Base-by-base conservation (phyloP, 2,113 vertebrate genomes). In the Atherinomorus stipes region DNA sequence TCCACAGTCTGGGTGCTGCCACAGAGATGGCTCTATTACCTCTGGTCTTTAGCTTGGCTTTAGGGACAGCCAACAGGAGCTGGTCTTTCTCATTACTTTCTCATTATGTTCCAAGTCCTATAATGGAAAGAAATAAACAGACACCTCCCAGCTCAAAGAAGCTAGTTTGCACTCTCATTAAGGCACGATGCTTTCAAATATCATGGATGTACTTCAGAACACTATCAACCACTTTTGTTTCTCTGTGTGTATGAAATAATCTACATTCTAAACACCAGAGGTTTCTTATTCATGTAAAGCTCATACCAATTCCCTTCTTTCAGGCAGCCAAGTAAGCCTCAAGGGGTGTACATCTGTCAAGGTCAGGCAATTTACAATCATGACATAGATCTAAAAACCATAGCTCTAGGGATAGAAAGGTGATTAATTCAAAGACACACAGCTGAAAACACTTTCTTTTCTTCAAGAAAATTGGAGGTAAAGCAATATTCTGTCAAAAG, bases 281-380 rank as follows among this genome's bases (percentile, higher is more conserved):
- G 4, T 2, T 16, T 54, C 21, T 34, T 44, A 23, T 54, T 65
- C 7, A 57, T 1, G 51, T 37, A 19, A 63, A 42, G 44, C 6
- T 58, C 21, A 19, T 50, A 12, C 42, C 22, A 59, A 45, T n/a
- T 47, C 45, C 22, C 74, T 47, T 37, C 42, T 4, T 1, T 31
- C 71, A 57, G 52, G 50, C 28, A 54, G 40, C 18, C 7, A 40
- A 45, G 4, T 42, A 31, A 74, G 50, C 25, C 54, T 52, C 64
- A 51, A 40, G 58, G 19, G 28, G 34, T 42, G 2, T 42, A 31
- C 15, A 38, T 64, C 68, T 10, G 18, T 68, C 22, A 45, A 23
- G 50, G n/a, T 19, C 0, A 0, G 11, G 23, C 11, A 57, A 56
- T 75, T 53, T 63, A 59, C 13, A 12, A 50, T 49, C 22, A 2